Evolutionary conservation across 2,888 invertebrate species (phyloP).

Genomic region (Uloborus plumipes): DNA sequence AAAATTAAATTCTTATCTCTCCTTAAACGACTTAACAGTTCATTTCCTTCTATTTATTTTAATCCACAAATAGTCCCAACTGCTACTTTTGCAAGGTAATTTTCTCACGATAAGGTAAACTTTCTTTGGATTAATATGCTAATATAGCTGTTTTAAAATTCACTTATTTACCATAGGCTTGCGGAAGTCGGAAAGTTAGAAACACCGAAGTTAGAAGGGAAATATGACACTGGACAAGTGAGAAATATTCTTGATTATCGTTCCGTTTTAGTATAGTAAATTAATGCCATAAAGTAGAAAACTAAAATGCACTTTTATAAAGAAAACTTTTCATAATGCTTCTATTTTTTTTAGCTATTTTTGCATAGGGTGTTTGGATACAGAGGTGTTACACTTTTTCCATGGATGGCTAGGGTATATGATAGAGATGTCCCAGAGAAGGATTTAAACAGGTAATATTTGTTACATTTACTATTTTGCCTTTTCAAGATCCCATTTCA

Average conservation of each 20-base stretch:
- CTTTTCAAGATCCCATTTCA: too few relatives aligned
- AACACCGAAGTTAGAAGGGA: constrained; percentile 85
- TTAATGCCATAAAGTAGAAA: neutral
- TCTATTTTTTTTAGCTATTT: constrained; percentile 78
- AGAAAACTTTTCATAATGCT: neutral
- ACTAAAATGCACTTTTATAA: neutral
- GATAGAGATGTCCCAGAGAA: constrained; percentile 88
- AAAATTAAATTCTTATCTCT: constrained; percentile 41
- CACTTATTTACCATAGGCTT: constrained; percentile 76
- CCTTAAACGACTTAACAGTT: constrained; percentile 20
- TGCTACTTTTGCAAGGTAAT: constrained; percentile 48
- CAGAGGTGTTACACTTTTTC: constrained; percentile 95
- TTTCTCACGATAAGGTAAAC: neutral
- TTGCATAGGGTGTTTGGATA: constrained; percentile 97
- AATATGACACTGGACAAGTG: constrained; percentile 93
- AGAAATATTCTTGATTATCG: neutral
- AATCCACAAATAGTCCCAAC: constrained; percentile 15
- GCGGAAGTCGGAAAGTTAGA: constrained; percentile 95
- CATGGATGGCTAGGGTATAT: constrained; percentile 95
- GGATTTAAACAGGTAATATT: constrained; percentile 73
- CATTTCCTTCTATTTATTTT: constrained; percentile 12
- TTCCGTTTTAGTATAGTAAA: neutral
- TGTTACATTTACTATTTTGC: neutral
- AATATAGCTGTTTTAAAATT: neutral
- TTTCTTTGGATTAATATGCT: neutral